Evolutionary conservation across 2,888 invertebrate genomes (phyloP).

Genomic region (Aproaerema taeniolella): DNA sequence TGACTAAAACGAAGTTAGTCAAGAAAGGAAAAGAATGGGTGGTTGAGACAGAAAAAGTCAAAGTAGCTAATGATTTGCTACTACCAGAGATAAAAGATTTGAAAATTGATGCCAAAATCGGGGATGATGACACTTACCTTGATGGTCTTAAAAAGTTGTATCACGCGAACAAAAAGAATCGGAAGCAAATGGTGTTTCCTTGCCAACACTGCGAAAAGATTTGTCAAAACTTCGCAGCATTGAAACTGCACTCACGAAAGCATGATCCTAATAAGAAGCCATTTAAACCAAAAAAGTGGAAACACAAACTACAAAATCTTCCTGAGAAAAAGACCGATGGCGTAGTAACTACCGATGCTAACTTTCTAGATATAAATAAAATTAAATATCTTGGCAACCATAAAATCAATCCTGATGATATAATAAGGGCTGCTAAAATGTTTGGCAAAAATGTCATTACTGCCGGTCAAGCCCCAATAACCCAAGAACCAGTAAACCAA

Average conservation of each 20-base stretch:
- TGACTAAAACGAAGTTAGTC: constrained; percentile 45
- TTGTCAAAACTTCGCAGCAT: constrained; percentile 43
- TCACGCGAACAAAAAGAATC: constrained; percentile 36
- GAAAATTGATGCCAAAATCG: constrained; percentile 20
- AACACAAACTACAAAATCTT: constrained; percentile 31
- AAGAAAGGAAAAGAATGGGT: constrained; percentile 51
- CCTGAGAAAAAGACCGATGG: constrained; percentile 6
- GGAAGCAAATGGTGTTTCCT: constrained; percentile 46
- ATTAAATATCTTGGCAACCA: no score
- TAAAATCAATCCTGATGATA: constrained; percentile 7
- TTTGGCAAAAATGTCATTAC: no score
- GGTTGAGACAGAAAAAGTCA: constrained; percentile 37
- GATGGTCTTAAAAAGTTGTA: constrained; percentile 41
- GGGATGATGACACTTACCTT: constrained; percentile 32
- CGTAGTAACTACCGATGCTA: no score
- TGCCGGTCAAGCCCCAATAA: no score
- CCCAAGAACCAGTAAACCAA: background rate
- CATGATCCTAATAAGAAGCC: constrained; percentile 50
- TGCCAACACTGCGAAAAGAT: constrained; percentile 55
- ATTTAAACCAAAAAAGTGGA: constrained; percentile 47
- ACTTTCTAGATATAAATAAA: no score
- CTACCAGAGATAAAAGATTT: constrained; percentile 32
- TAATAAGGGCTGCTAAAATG: no score
- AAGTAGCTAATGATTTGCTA: constrained; percentile 25
- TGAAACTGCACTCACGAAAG: constrained; percentile 46